phyloP scores from a whole-genome alignment of 2,888 invertebrate genomes.

The Dryadula phaetusa region DNA sequence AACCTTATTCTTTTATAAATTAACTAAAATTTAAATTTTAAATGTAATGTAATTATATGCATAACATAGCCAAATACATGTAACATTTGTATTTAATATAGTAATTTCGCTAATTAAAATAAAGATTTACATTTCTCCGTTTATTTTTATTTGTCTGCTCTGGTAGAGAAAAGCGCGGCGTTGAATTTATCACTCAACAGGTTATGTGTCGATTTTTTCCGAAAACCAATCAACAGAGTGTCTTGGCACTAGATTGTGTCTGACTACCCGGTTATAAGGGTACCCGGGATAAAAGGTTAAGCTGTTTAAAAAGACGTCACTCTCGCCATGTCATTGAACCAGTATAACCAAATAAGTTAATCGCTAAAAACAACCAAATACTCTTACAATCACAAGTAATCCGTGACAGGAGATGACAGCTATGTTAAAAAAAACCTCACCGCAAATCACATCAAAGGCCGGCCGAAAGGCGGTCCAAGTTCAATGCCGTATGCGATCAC shows the following conservation, averaged over 20 bases:
- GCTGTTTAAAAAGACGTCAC: too few species aligned
- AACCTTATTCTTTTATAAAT: too few species aligned
- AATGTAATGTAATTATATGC: neutral
- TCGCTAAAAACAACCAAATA: slow-evolving; percentile 5
- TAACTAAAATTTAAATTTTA: too few species aligned
- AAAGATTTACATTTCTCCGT: too few species aligned
- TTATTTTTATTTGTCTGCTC: too few species aligned
- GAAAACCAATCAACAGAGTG: too few species aligned
- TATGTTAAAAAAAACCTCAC: slow-evolving; percentile 33
- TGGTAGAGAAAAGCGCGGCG: too few species aligned
- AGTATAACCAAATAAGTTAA: neutral
- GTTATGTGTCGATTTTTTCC: too few species aligned
- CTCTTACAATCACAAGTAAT: slow-evolving; percentile 28
- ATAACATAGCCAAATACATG: neutral
- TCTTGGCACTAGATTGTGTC: too few species aligned
- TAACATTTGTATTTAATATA: neutral
- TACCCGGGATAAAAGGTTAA: too few species aligned
- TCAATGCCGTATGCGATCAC: slow-evolving; percentile 67
- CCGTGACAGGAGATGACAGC: slow-evolving; percentile 40
- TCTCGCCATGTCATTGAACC: neutral
- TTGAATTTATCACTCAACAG: too few species aligned
- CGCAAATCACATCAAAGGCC: slow-evolving; percentile 50
- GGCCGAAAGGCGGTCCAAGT: slow-evolving; percentile 59
- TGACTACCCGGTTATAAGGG: too few species aligned
- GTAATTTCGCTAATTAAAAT: neutral